Percentiles rank a stretch among this genome's conserved stretches.
Evolutionary conservation across 2,113 vertebrate species (phyloP).

Genomic region (Spea multiplicata): DNA sequence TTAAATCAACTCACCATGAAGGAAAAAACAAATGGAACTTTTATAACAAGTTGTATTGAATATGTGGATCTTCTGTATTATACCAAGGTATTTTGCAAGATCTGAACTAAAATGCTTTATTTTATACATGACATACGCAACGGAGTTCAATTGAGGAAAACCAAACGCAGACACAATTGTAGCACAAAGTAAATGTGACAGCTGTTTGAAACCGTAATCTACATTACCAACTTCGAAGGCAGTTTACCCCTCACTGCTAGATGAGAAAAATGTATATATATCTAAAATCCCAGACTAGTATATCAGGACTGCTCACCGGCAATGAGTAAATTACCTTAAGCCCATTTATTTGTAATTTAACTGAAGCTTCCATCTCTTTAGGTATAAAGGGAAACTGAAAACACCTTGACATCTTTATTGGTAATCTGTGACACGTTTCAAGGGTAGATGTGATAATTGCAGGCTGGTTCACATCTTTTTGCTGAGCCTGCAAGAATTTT

Average conservation of each 20-base stretch:
- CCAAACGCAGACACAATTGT: background rate
- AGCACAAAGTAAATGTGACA: background rate
- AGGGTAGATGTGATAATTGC: too few species aligned
- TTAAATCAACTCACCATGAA: too few species aligned
- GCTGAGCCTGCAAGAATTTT: too few species aligned
- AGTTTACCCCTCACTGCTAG: slow-evolving; percentile 23
- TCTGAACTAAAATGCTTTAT: too few species aligned
- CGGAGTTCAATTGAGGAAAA: too few species aligned
- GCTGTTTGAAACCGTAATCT: slow-evolving; percentile 30
- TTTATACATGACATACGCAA: too few species aligned
- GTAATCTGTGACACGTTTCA: background rate
- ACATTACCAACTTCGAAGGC: slow-evolving; percentile 28
- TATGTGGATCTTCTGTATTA: too few species aligned
- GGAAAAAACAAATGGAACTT: too few species aligned
- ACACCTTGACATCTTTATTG: background rate
- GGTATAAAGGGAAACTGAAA: background rate
- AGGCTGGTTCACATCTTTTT: too few species aligned
- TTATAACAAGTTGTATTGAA: too few species aligned
- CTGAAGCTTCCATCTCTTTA: slow-evolving; percentile 6
- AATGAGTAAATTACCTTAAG: slow-evolving; percentile 29
- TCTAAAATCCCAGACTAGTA: slow-evolving; percentile 44
- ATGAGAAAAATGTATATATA: background rate
- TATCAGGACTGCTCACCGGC: slow-evolving; percentile 24
- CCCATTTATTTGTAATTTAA: rapidly evolving
- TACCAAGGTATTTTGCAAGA: too few species aligned